Base-by-base conservation (phyloP, 2,113 vertebrate genomes). In the Lepisosteus osseus region DNA sequence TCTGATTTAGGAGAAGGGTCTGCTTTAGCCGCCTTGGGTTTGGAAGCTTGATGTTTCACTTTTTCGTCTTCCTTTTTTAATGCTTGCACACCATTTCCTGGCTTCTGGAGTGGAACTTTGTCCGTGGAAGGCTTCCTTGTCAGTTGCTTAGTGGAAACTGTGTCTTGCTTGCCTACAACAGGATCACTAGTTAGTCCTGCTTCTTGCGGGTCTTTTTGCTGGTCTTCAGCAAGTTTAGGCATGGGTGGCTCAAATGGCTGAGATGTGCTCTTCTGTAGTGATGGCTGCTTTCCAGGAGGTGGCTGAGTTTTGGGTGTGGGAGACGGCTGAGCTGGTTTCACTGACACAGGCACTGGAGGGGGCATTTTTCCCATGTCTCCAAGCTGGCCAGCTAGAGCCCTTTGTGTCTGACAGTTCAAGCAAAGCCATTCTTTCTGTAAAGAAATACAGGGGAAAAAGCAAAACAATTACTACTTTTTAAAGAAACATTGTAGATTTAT, bases 361-460 rank as follows among this genome's bases (percentile, higher is more conserved):
- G 86, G 72, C 68, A 86, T 76, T 87, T 94, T 93, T 70, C 85
- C 89, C 72, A 88, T 80, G 67, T 94, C 91, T 74, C 91, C 95
- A 70, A 96, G 86, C 40, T 97, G 92, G 86, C 94, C 96, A 69
- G 88, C 88, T 73, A 98, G 80, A 55, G 96, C 95, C 85, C 95
- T 95, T 80, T 95, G 93, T 68, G 95, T 99, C 82, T 99, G 97
- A 80, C 97, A 99, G 77, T 93, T 98, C 84, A 99, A 92, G 82
- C 97, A 99, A 62, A 99, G 90, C 97, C 97, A 99, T 89, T 98
- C 96, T 80, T 93, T 91, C 97, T 99, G 86, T 44, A 65, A 77
- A 71, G 76, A 12, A 7, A 51, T 6, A 51, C 47, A 51, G 9
- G 29, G 29, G 29, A 51, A 1, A 51, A 51, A 51, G 9, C 47